phyloP scores from a whole-genome alignment of 1,140 invertebrate species.

The Drosophila carrolli region DNA sequence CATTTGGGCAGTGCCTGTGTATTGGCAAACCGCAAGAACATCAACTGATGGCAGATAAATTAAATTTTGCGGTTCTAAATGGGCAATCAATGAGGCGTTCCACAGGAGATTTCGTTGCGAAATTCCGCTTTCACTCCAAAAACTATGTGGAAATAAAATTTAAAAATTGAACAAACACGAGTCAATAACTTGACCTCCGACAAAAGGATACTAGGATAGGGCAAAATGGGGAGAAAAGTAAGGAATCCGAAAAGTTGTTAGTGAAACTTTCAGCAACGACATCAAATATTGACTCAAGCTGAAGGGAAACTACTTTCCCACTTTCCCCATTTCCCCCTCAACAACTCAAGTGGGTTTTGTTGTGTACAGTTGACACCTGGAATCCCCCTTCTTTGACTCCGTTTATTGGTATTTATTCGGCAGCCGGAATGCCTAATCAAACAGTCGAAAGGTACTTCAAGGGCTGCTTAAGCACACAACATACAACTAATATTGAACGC shows the following conservation, averaged over 20 bases:
- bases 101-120: constrained; percentile 11
- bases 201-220: constrained; percentile 33
- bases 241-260: constrained; percentile 54
- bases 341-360: constrained; percentile 62
- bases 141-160: constrained; percentile 50
- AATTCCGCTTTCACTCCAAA: constrained; percentile 18
- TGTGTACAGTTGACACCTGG: constrained; percentile 80
- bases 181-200: constrained; percentile 64
- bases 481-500: constrained; percentile 51
- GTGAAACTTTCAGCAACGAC: constrained; percentile 65
- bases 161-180: constrained; percentile 53
- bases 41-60: constrained; percentile 84
- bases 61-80: constrained; percentile 84
- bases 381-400: constrained; percentile 20
- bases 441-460: constrained; percentile 57
- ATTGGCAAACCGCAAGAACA: constrained; percentile 78
- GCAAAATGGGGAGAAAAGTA: constrained; percentile 21
- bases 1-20: constrained; percentile 51
- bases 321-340: constrained; percentile 1
- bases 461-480: constrained; percentile 26
- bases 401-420: constrained; percentile 79
- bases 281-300: constrained; percentile 75
- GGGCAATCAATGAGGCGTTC: constrained; percentile 82
- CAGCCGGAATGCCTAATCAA: constrained; percentile 76
- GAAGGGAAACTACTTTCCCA: background rate